Conservation (phyloP, 2,888 invertebrate genomes). For the Campoplex nolae region DNA sequence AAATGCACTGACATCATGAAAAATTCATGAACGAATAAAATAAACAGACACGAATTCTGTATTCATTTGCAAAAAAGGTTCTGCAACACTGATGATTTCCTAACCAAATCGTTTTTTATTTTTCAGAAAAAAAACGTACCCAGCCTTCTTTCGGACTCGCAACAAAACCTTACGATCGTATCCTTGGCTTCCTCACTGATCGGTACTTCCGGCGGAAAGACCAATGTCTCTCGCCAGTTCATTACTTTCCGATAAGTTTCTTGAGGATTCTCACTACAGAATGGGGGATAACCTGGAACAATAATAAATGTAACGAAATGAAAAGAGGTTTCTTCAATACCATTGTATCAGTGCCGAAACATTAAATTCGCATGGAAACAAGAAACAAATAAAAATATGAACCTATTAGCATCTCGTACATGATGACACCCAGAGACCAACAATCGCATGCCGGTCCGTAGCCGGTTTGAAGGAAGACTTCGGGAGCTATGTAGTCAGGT, state of each 20-base stretch:
- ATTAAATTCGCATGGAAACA: not conserved
- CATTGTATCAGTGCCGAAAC: too few species aligned
- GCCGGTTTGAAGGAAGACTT: constrained; percentile 99
- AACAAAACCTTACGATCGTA: constrained; percentile 98
- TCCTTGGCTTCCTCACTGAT: constrained; percentile 99
- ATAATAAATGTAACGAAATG: not conserved
- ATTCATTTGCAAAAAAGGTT: not conserved
- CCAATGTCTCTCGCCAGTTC: constrained; percentile 99
- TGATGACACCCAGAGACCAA: constrained; percentile 99
- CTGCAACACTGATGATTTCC: not conserved
- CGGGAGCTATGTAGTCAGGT: constrained; percentile 99
- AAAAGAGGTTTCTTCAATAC: not conserved
- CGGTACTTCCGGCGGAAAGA: constrained; percentile 99
- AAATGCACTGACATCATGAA: too few species aligned
- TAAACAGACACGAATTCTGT: not conserved
- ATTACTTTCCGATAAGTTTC: constrained; percentile 99
- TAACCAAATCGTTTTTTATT: not conserved
- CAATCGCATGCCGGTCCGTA: constrained; percentile 99
- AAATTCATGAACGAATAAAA: too few species aligned
- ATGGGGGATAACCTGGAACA: constrained; percentile 95
- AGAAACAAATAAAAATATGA: constrained; percentile 71
- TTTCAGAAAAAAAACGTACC: constrained; percentile 78
- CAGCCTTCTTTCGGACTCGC: constrained; percentile 96
- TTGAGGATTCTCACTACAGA: constrained; percentile 99
- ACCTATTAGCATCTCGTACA: constrained; percentile 99